Evolutionary conservation across 2,113 vertebrate species (phyloP), one percentile per base, ranked within the genome.

Genomic region (Limnothrissa miodon): DNA sequence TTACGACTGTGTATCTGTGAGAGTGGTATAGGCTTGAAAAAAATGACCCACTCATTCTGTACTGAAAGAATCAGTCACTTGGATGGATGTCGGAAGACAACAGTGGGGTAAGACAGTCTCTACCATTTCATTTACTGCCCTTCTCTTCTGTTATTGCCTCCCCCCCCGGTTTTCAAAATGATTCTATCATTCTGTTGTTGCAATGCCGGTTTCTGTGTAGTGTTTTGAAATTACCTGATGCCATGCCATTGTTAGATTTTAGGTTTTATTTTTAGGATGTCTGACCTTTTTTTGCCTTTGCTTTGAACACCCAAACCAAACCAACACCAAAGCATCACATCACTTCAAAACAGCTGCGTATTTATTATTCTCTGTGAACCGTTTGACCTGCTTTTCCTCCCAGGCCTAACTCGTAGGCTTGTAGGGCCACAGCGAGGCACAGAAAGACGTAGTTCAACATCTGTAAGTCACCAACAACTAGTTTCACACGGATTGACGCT

Each of bases 361-460:
- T 91, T 90, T 88, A 36, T 89, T 25, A 45, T 89, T 33, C 92
- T 89, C 91, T 98, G 96, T 98, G 97, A 97, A 99, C 96, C 94
- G 93, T 95, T 97, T 97, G 97, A 99, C 98, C 96, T 98, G 97
- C 97, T 99, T 97, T 96, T 98, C 98, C 98, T 98, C 98, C 97
- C 98, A 99, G 97, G 96, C 97, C 97, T 99, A 99, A 98, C 97
- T 97, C 92, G 94, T 98, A 99, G 98, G 97, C 97, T 97, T 98
- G 97, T 98, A 98, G 97, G 97, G 96, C 66, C 36, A 97, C 96
- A 96, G 96, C 96, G 97, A 97, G 97, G 96, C 95, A 96, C 94
- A 95, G 97, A 97, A 74, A 96, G 96, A 97, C 96, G 92, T 99
- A 99, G 97, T 96, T 97, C 97, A 97, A 94, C 97, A 99, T 96